These are phyloP conservation scores for Gambusia yucatana DNA, from an alignment of 2,797 vertebrate genomes.

Conservation along the genomic window DNA sequence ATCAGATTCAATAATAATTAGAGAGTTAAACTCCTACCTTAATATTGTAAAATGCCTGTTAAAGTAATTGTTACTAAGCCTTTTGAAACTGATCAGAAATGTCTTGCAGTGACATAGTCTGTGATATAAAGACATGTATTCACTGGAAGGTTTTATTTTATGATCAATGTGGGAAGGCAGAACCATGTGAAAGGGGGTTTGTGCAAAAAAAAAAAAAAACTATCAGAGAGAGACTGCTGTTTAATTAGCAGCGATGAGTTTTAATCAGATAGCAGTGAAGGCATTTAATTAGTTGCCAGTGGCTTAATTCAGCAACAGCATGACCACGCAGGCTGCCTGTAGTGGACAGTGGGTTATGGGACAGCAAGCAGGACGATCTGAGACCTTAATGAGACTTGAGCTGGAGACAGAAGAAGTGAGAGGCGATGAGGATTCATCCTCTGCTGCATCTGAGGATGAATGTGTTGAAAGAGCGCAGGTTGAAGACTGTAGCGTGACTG, in stretches of 20 bases:
- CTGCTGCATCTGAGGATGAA: constrained; percentile 3
- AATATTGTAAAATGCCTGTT: constrained; percentile 13
- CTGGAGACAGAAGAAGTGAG: constrained; percentile 7
- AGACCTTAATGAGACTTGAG: constrained; percentile 35
- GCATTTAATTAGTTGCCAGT: constrained; percentile 67
- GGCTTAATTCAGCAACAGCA: constrained; percentile 49
- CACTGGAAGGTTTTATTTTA: not conserved
- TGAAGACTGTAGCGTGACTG: constrained; percentile 46
- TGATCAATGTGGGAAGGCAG: not conserved
- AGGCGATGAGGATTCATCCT: not conserved
- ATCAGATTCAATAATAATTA: constrained; percentile 14
- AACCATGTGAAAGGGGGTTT: not conserved
- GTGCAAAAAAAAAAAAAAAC: constrained; percentile 22
- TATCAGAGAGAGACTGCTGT: constrained; percentile 43
- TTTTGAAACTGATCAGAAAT: constrained; percentile 43
- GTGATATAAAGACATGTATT: constrained; percentile 12
- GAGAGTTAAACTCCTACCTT: constrained; percentile 12
- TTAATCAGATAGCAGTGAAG: constrained; percentile 58
- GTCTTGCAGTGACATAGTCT: constrained; percentile 36
- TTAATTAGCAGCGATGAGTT: constrained; percentile 67
- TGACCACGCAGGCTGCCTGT: constrained; percentile 35
- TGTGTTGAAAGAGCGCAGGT: constrained; percentile 38
- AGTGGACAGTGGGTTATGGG: constrained; percentile 29
- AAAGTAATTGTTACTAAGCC: constrained; percentile 38
- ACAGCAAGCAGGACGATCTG: constrained; percentile 22